Evolutionary conservation across 2,797 vertebrate genomes (phyloP), one percentile per base, ranked within the genome.

Genomic region (Champsocephalus gunnari): DNA sequence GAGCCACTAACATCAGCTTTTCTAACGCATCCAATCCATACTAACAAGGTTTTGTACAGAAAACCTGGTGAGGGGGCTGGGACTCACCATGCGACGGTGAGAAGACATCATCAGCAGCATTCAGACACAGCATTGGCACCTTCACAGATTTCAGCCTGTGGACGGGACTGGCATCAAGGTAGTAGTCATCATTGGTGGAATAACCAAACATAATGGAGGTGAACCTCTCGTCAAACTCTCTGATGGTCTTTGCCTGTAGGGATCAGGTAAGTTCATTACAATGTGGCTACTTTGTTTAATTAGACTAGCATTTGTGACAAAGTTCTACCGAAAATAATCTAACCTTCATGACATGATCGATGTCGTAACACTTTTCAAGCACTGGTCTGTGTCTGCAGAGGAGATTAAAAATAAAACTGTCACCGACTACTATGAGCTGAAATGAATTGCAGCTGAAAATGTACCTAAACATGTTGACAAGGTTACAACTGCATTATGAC

Each of bases 181-280:
- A 99, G 84, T 99, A 99, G 90, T 99, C 97, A 16, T 98, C 97
- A 47, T 98, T 96, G 65, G 97, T 96, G 7, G 80, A 95, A 91
- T 99, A 99, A 77, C 98, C 98, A 75, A 99, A 99, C 97, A 99
- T 98, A 80, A 97, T 96, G 32, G 98, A 97, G 48, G 98, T 99
- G 92, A 99, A 99, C 80, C 96, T 94, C 86, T 96, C 97, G 56
- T 99, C 98, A 88, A 99, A 99, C 90, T 99, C 97, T 82, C 98
- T 94, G 82, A 99, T 95, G 75, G 97, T 98, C 93, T 94, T 98
- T 61, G 98, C 98, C 98, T 99, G 79, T 1, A 7, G 66, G 49
- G 62, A 58, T 4, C n/a, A 2, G 1, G 48, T 34, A 43, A 51
- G 63, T 24, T 3, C 0, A 69, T 63, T 48, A 21, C 51, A 38